A percentile compares a stretch with the other conserved stretches of the same genome.
Conservation (phyloP, 2,888 invertebrate genomes). For the Eremobia ochroleuca region DNA sequence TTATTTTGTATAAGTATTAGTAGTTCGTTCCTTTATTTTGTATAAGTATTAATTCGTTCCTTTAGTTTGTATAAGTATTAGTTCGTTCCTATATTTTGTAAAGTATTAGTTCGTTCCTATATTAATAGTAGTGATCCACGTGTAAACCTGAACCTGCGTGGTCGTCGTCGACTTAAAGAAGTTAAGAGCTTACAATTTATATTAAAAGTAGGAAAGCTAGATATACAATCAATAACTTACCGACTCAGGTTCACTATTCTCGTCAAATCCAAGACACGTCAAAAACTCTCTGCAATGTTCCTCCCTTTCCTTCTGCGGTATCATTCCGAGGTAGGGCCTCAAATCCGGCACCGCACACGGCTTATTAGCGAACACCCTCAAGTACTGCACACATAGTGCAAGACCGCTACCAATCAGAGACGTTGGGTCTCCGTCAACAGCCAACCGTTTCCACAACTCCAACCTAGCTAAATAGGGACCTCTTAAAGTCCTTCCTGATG, state of each 20-base stretch:
- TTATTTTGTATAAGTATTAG: no score
- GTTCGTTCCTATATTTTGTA: no score
- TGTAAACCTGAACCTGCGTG: neutral
- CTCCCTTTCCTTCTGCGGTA: constrained; percentile 92
- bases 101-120: no score
- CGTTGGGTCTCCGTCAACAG: constrained; percentile 89
- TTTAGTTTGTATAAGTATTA: no score
- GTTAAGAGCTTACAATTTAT: no score
- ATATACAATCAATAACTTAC: constrained; percentile 74
- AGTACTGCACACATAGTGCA: constrained; percentile 95
- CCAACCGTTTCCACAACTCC: constrained; percentile 93
- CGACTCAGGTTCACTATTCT: constrained; percentile 92
- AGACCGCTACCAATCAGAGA: constrained; percentile 92
- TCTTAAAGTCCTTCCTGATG: constrained; percentile 90
- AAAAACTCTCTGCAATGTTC: constrained; percentile 91
- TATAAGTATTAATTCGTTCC: no score
- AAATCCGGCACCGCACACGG: constrained; percentile 97
- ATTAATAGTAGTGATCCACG: neutral
- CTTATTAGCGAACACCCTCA: constrained; percentile 95
- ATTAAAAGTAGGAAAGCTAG: no score
- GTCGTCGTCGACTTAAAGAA: no score
- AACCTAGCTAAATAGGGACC: constrained; percentile 96
- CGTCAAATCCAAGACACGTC: constrained; percentile 92
- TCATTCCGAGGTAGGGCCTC: constrained; percentile 93
- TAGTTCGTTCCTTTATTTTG: no score